Evolutionary conservation across 2,113 vertebrate species (phyloP).

Genomic region (Tragelaphus scriptus): DNA sequence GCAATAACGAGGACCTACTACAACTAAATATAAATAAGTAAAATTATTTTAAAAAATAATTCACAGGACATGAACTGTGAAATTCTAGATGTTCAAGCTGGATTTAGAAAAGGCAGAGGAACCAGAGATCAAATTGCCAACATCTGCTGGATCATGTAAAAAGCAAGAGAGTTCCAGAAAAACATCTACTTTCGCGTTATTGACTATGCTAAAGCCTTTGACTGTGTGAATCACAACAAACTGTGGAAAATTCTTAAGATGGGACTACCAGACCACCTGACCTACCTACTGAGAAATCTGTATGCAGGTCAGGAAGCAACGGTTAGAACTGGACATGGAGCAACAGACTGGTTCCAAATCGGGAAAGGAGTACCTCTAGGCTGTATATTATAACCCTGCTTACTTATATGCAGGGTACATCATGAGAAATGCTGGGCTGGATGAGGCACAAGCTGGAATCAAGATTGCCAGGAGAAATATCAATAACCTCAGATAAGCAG

Average conservation of each 20-base stretch:
- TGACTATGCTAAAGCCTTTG: not conserved
- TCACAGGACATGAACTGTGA: not conserved
- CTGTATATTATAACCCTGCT: not conserved
- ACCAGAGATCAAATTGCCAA: not conserved
- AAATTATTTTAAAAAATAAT: not conserved
- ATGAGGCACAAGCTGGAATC: not conserved
- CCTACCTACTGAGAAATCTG: not conserved
- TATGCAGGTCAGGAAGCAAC: not conserved
- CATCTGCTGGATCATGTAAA: not conserved
- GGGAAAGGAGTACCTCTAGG: not conserved
- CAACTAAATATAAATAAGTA: not conserved
- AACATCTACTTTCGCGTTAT: not conserved
- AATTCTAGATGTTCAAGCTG: not conserved
- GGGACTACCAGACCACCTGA: not conserved
- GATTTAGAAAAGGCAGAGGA: not conserved
- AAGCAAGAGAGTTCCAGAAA: not conserved
- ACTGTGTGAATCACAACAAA: not conserved
- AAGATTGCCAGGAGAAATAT: not conserved
- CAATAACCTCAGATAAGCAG: not conserved
- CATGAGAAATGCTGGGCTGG: not conserved
- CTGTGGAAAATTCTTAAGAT: not conserved
- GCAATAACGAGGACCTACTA: not conserved
- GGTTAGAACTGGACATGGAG: not conserved
- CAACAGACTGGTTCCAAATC: not conserved
- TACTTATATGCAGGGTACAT: not conserved